phyloP scores from a whole-genome alignment of 2,797 vertebrate species.

The Cyprinodon diabolis region DNA sequence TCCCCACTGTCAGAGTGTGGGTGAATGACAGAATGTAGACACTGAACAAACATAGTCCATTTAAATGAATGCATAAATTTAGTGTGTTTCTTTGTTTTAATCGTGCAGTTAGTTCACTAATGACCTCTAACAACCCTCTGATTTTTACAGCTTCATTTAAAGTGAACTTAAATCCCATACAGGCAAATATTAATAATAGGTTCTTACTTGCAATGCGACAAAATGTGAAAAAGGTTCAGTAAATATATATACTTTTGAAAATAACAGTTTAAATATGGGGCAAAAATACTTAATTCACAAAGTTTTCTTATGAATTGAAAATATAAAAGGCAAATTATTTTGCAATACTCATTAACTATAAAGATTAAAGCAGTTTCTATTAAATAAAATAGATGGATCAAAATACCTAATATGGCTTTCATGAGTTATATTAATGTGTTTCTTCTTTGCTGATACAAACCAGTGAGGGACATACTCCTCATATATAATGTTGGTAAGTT shows the following conservation, averaged over 20 bases:
- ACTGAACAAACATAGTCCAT: too few species aligned
- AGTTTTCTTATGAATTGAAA: background rate
- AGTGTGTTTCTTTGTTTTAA: background rate
- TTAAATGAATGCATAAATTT: background rate
- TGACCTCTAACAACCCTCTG: background rate
- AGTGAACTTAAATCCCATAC: too few species aligned
- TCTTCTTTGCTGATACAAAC: background rate
- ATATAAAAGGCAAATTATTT: background rate
- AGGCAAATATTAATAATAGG: too few species aligned
- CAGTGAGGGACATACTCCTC: background rate
- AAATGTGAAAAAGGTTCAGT: background rate
- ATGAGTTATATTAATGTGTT: background rate
- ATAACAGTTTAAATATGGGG: background rate
- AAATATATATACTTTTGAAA: background rate
- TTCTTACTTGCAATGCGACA: background rate
- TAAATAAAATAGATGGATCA: background rate
- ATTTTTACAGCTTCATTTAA: background rate
- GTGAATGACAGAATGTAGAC: too few species aligned
- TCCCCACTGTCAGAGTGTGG: too few species aligned
- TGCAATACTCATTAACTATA: background rate
- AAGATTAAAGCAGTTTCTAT: background rate
- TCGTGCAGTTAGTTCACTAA: too few species aligned
- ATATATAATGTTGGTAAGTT: background rate
- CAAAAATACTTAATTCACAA: background rate
- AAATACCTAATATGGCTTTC: background rate